phyloP scores from a whole-genome alignment of 2,113 vertebrate genomes.

The Suricata suricatta region DNA sequence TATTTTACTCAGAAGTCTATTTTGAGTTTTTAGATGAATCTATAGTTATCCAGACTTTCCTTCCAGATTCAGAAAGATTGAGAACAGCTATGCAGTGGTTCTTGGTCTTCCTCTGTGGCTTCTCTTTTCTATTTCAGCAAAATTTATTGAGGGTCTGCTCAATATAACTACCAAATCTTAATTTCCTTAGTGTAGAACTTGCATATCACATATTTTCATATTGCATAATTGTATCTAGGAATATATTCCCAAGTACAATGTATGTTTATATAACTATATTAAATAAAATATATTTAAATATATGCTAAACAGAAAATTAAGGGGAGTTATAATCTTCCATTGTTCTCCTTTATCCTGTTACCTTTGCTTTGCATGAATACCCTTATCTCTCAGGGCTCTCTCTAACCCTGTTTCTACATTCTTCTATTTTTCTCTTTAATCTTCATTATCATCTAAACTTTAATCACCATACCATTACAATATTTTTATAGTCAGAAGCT shows the following conservation, averaged over 20 bases:
- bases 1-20: neutral
- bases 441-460: neutral
- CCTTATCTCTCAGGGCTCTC: neutral
- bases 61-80: neutral
- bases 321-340: neutral
- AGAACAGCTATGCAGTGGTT: neutral
- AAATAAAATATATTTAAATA: neutral
- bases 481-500: neutral
- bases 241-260: neutral
- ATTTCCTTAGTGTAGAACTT: neutral
- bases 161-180: neutral
- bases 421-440: neutral
- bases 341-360: neutral
- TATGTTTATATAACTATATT: too few species aligned
- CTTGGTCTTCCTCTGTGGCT: neutral
- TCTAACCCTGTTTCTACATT: neutral
- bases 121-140: neutral
- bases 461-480: neutral
- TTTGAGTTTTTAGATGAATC: neutral
- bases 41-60: neutral
- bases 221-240: too few species aligned
- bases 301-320: neutral
- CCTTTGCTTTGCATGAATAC: neutral
- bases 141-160: neutral
- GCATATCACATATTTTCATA: too few species aligned